Evolutionary conservation across 1,140 invertebrate genomes (phyloP), one percentile per base, ranked within the genome.

Genomic region (Ceratitis capitata): DNA sequence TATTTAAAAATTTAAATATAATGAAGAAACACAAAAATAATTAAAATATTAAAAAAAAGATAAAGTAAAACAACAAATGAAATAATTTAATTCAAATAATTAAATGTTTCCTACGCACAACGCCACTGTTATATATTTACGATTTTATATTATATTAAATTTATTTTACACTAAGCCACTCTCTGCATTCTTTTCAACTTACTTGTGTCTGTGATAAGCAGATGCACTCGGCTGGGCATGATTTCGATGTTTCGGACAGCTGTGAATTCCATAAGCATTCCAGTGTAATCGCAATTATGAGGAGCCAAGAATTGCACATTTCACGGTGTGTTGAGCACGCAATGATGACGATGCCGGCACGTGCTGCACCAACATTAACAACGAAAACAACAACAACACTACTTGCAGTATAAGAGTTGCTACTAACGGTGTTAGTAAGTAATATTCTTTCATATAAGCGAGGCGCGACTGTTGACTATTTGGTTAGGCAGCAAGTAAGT

Each of bases 141-240:
- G 19, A 56, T 56, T 56, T 7, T 56, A 56, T n/a, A n/a, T 56
- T 56, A 56, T n/a, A 56, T 47, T 47, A 6, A 12, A 47, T 56
- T n/a, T 39, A 35, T 39, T 78, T 26, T n/a, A n/a, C n/a, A n/a
- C n/a, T n/a, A n/a, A n/a, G n/a, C n/a, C n/a, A n/a, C n/a, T n/a
- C n/a, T n/a, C n/a, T n/a, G n/a, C n/a, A n/a, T n/a, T n/a, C n/a
- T n/a, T n/a, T 23, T 45, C 2, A 3, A 88, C 88, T 92, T 94
- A 96, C 96, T 95, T 97, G 96, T 88, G 95, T 96, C 88, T 95
- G 95, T 82, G 96, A 96, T 58, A 96, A 93, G 91, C 96, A 96
- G 89, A 96, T 96, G 92, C 96, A 96, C 92, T 96, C 95, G 87
- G 93, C 92, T 86, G 95, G 95, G 89, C 96, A 97, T 91, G 90